Evolutionary conservation across 2,113 vertebrate species (phyloP), one percentile per base, ranked within the genome.

Genomic region (Bubo bubo): DNA sequence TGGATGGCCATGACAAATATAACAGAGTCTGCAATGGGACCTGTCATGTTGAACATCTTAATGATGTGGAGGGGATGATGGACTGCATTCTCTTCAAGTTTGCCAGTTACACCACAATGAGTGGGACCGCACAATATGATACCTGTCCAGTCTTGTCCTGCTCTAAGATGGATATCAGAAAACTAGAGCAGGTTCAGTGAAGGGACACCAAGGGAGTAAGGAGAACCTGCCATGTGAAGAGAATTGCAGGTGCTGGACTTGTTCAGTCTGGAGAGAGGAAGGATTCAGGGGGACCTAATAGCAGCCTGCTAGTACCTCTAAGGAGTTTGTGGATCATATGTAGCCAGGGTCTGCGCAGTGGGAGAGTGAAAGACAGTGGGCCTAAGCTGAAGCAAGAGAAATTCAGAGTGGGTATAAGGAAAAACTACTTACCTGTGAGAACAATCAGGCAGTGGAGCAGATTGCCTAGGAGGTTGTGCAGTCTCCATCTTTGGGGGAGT

Each of bases 81-180:
- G 32, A 30, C 37, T 89, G 30, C 14, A 6, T 73, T 72, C 22
- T 66, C 12, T 59, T 64, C 26, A 49, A 35, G 45, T 43, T 49
- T 82, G 8, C n/a, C n/a, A 27, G 14, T 55, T 47, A 24, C 4
- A 28, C 52, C 14, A 8, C 14, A 30, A 3, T 77, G n/a, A 55
- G 23, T 10, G 32, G 41, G 20, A 63, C 10, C 17, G 35, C 23
- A 16, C 28, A 39, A 1, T 62, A 23, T 0, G 1, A 28, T 60
- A 43, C 9, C 16, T 37, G 27, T 73, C 21, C 14, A 28, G 49
- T 62, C 73, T 77, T 74, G 41, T 30, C 39, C 4, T 71, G 9
- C 10, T 60, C 35, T 34, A 43, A 55, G n/a, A 34, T 7, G 34
- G 7, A 10, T 7, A 17, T 17, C 35, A 56, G 83, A n/a, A 87